These are phyloP conservation scores for Varanus komodoensis DNA, from an alignment of 2,113 vertebrate species.

Conservation along the genomic window DNA sequence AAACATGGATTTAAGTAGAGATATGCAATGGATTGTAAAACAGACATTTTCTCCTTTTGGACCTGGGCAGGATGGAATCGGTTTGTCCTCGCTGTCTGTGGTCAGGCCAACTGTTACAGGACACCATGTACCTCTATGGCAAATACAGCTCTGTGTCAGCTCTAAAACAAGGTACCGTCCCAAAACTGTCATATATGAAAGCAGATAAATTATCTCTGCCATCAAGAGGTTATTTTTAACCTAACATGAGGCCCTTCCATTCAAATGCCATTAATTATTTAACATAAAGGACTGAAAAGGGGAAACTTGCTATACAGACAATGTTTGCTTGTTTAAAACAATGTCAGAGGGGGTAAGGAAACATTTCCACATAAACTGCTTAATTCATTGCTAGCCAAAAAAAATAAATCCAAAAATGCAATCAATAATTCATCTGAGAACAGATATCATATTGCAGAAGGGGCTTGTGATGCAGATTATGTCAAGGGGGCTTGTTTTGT, in stretches of 20 bases:
- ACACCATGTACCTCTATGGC: neutral
- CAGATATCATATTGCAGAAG: slow-evolving; percentile 54
- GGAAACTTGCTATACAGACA: slow-evolving; percentile 37
- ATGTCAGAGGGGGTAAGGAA: slow-evolving; percentile 47
- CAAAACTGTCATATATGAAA: neutral
- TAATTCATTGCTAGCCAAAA: slow-evolving; percentile 55
- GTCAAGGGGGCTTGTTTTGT: slow-evolving; percentile 36
- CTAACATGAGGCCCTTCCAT: slow-evolving; percentile 21
- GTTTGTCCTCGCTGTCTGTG: too few relatives aligned
- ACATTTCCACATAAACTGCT: slow-evolving; percentile 69
- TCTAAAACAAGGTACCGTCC: neutral
- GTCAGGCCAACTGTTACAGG: too few relatives aligned
- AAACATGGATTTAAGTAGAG: too few relatives aligned
- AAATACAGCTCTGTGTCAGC: neutral
- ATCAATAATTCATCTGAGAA: slow-evolving; percentile 74
- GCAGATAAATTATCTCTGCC: neutral
- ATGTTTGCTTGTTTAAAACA: slow-evolving; percentile 46
- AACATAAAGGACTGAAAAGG: neutral
- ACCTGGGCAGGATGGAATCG: too few relatives aligned
- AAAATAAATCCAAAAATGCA: slow-evolving; percentile 56
- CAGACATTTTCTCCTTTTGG: too few relatives aligned
- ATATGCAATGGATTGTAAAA: too few relatives aligned
- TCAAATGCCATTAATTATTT: slow-evolving; percentile 43
- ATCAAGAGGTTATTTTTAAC: neutral
- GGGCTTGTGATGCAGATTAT: neutral